phyloP scores from a whole-genome alignment of 2,113 vertebrate genomes.

The Coptodon bakossiorum region DNA sequence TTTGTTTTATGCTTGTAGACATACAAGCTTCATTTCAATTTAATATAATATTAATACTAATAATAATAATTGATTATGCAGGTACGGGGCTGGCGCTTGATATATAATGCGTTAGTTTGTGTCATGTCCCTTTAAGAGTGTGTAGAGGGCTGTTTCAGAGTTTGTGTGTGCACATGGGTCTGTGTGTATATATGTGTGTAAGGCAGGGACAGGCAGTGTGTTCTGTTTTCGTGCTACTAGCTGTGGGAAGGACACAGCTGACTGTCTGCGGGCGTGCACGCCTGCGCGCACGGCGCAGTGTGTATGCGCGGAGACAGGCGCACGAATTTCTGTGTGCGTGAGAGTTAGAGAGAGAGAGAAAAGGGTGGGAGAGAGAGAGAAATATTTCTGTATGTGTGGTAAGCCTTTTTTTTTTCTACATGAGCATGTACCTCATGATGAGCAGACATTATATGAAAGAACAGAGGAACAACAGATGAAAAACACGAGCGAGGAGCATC shows the following conservation, averaged over 20 bases:
- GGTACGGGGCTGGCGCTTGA: neutral
- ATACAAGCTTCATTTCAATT: neutral
- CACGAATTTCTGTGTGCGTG: neutral
- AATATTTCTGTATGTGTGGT: slow-evolving; percentile 20
- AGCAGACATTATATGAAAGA: slow-evolving; percentile 14
- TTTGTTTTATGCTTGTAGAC: neutral
- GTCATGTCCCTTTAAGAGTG: slow-evolving; percentile 65
- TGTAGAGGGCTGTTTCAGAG: slow-evolving; percentile 51
- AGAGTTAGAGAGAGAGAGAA: neutral
- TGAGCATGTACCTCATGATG: slow-evolving; percentile 26
- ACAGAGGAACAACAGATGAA: neutral
- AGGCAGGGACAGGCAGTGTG: slow-evolving; percentile 58
- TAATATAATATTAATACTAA: neutral
- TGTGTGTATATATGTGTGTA: slow-evolving; percentile 25
- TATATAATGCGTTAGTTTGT: slow-evolving; percentile 1
- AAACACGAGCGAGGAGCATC: neutral
- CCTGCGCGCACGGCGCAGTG: neutral
- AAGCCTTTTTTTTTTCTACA: slow-evolving; percentile 7
- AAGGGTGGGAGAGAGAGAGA: neutral
- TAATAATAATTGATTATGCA: neutral
- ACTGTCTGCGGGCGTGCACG: slow-evolving; percentile 48
- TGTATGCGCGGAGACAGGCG: neutral
- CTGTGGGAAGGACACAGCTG: slow-evolving; percentile 71
- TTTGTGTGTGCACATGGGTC: slow-evolving; percentile 25
- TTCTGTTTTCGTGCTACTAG: slow-evolving; percentile 62